Percentiles rank a stretch among this genome's conserved stretches.
Conservation (phyloP, 1,140 invertebrate species). For the Macrobrachium nipponense region DNA sequence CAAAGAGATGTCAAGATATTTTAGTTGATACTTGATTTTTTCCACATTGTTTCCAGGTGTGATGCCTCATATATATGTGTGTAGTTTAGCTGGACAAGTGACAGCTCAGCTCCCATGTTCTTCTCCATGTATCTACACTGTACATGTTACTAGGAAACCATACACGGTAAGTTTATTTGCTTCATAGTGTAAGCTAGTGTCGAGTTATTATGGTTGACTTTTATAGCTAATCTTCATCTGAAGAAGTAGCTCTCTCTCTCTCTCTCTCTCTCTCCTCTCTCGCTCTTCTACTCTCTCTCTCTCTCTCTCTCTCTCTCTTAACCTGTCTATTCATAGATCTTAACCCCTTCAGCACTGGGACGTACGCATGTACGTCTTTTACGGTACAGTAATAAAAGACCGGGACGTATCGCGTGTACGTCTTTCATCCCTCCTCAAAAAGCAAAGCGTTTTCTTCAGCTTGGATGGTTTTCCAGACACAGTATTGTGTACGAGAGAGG, state of each 20-base stretch:
- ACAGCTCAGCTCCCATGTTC: slow-evolving; percentile 58
- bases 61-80: slow-evolving; percentile 46
- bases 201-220: background rate
- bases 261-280: too few relatives aligned
- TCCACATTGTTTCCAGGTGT: slow-evolving; percentile 25
- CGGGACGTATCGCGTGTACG: too few relatives aligned
- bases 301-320: too few relatives aligned
- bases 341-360: too few relatives aligned
- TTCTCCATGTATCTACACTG: slow-evolving; percentile 57
- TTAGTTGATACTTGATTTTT: background rate
- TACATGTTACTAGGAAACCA: slow-evolving; percentile 49
- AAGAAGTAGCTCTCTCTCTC: background rate
- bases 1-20: background rate
- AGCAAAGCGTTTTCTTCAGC: too few relatives aligned
- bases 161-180: slow-evolving; percentile 43
- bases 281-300: too few relatives aligned
- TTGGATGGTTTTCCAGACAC: too few relatives aligned
- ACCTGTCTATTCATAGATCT: too few relatives aligned
- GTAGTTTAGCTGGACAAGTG: slow-evolving; percentile 57
- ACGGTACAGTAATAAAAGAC: too few relatives aligned
- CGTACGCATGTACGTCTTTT: too few relatives aligned
- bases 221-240: background rate
- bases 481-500: too few relatives aligned
- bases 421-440: too few relatives aligned
- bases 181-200: background rate